Percentiles rank a stretch among this genome's conserved stretches.
Evolutionary conservation across 2,113 vertebrate genomes (phyloP).

Genomic region (Brachirus orientalis): DNA sequence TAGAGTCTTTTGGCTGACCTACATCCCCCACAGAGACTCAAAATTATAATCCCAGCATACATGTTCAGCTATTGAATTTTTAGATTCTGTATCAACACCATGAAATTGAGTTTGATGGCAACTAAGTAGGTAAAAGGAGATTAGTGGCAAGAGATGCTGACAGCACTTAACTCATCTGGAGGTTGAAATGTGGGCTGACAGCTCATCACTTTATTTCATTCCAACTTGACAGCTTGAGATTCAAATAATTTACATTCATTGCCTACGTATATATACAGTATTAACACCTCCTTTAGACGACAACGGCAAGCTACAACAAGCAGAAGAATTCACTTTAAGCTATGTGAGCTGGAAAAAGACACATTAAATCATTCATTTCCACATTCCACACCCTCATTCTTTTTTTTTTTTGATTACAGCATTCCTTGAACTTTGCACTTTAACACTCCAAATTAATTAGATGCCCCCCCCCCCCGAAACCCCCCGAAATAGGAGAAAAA

Average conservation of each 20-base stretch:
- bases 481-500: not conserved
- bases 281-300: not conserved
- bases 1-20: constrained; percentile 74
- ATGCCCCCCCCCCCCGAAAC: not conserved
- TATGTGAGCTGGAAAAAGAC: constrained; percentile 7
- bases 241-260: constrained; percentile 15
- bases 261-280: not conserved
- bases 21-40: constrained; percentile 67
- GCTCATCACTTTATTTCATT: constrained; percentile 17
- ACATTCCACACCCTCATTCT: constrained; percentile 11
- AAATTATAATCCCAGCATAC: constrained; percentile 68
- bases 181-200: constrained; percentile 18
- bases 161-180: constrained; percentile 21
- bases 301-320: not conserved
- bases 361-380: constrained; percentile 50
- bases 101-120: constrained; percentile 62
- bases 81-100: constrained; percentile 60
- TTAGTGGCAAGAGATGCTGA: constrained; percentile 35
- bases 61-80: constrained; percentile 64
- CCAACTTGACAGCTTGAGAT: constrained; percentile 22
- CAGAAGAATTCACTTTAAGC: constrained; percentile 13
- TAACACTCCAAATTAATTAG: too few species aligned
- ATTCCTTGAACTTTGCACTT: too few species aligned
- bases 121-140: constrained; percentile 54
- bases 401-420: too few species aligned